A percentile compares a stretch with the other conserved stretches of the same genome.
Conservation (phyloP, 2,113 vertebrate genomes). For the Gobiocypris rarus region DNA sequence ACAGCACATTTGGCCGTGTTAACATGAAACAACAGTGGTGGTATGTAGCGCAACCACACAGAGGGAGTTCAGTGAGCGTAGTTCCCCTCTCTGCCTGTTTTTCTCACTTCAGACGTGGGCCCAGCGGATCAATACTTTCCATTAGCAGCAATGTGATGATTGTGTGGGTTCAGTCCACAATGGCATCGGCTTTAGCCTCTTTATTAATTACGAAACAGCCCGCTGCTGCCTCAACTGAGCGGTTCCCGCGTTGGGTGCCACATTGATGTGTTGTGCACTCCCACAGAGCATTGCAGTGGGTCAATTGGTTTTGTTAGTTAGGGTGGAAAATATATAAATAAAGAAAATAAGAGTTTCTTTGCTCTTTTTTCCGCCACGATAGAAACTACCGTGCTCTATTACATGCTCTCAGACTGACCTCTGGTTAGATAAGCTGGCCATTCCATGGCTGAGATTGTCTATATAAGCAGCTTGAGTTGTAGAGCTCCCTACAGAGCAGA, state of each 20-base stretch:
- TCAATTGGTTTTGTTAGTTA: conserved; percentile 37
- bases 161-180: conserved; percentile 65
- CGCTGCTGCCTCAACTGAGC: conserved; percentile 39
- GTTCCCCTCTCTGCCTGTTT: conserved; percentile 45
- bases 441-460: conserved; percentile 14
- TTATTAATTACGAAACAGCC: conserved; percentile 72
- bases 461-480: conserved; percentile 1
- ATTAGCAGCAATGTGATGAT: conserved; percentile 70
- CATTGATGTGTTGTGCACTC: conserved; percentile 45
- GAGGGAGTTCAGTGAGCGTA: conserved; percentile 32
- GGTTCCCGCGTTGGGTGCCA: conserved; percentile 19
- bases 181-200: conserved; percentile 62
- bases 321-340: conserved; percentile 31
- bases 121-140: conserved; percentile 75
- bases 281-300: conserved; percentile 30
- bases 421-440: conserved; percentile 30
- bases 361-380: not conserved
- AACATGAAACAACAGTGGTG: not conserved
- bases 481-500: not conserved
- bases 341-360: conserved; percentile 15
- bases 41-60: conserved; percentile 45
- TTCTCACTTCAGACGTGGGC: conserved; percentile 66
- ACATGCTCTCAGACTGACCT: conserved; percentile 1
- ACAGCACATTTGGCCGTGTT: not conserved
- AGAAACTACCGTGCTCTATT: not conserved